Evolutionary conservation across 2,797 vertebrate genomes (phyloP).

Genomic region (Pampus argenteus): DNA sequence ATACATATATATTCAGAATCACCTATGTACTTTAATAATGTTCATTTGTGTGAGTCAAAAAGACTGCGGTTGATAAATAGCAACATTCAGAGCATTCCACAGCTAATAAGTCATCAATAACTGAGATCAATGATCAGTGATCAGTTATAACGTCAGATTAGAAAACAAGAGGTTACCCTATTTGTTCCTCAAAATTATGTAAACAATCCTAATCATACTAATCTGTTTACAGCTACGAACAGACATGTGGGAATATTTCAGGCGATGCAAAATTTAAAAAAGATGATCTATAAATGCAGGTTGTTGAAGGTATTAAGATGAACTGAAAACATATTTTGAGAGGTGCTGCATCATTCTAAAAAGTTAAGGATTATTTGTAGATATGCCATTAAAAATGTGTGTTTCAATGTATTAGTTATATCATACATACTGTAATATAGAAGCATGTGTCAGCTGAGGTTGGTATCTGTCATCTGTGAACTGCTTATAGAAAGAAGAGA

Average conservation of each 20-base stretch:
- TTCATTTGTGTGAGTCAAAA: not conserved
- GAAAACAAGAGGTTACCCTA: not conserved
- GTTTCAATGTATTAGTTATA: slow-evolving; percentile 9
- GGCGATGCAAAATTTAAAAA: not conserved
- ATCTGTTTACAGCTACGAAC: not conserved
- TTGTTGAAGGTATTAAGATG: not conserved
- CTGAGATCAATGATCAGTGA: too few species aligned
- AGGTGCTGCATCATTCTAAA: not conserved
- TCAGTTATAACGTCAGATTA: not conserved
- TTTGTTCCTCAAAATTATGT: not conserved
- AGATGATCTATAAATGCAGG: not conserved
- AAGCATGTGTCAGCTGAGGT: slow-evolving; percentile 11
- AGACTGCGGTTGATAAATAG: not conserved
- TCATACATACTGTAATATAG: not conserved
- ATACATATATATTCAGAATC: not conserved
- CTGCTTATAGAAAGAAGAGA: slow-evolving; percentile 34
- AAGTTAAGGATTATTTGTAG: not conserved
- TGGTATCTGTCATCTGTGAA: slow-evolving; percentile 40
- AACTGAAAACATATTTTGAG: too few species aligned
- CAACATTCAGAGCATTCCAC: not conserved
- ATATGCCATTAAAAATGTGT: slow-evolving; percentile 6
- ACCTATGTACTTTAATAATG: not conserved
- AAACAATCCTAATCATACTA: not conserved
- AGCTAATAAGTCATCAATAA: not conserved
- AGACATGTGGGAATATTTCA: not conserved